phyloP scores from a whole-genome alignment of 2,797 vertebrate species.

The Ceryle rudis region DNA sequence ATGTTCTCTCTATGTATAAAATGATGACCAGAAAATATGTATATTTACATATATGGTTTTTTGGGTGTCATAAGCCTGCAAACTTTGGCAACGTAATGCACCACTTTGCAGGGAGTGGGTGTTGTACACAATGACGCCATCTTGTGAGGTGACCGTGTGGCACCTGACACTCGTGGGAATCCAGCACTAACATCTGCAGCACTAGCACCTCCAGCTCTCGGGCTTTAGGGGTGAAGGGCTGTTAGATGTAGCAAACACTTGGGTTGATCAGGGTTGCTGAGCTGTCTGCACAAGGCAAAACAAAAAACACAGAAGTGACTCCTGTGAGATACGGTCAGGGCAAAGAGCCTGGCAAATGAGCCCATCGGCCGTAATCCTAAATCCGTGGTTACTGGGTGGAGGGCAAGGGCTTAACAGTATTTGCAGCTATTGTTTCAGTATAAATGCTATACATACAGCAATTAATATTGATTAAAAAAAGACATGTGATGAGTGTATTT shows the following conservation, averaged over 20 bases:
- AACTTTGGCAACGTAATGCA: neutral
- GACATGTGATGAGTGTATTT: neutral
- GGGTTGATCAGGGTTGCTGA: accelerated
- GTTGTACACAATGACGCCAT: neutral
- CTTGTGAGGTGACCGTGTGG: neutral
- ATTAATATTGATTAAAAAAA: neutral
- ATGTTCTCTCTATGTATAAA: neutral
- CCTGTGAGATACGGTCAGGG: accelerated
- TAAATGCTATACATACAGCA: neutral
- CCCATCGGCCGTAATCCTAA: neutral
- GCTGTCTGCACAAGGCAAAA: neutral
- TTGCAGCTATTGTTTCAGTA: neutral
- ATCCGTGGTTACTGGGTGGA: neutral
- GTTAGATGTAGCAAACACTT: neutral
- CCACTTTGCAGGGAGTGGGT: no score
- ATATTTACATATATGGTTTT: neutral
- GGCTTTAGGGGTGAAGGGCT: neutral
- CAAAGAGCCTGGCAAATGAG: neutral
- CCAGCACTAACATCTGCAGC: neutral
- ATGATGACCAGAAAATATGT: neutral
- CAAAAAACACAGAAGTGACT: neutral
- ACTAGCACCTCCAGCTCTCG: neutral
- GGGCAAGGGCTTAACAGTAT: neutral
- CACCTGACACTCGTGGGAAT: neutral
- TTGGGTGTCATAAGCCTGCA: neutral